A percentile compares a stretch with the other conserved stretches of the same genome.
These are phyloP conservation scores for Neuroscelio doddi DNA, from an alignment of 2,888 invertebrate genomes.

Conservation along the genomic window DNA sequence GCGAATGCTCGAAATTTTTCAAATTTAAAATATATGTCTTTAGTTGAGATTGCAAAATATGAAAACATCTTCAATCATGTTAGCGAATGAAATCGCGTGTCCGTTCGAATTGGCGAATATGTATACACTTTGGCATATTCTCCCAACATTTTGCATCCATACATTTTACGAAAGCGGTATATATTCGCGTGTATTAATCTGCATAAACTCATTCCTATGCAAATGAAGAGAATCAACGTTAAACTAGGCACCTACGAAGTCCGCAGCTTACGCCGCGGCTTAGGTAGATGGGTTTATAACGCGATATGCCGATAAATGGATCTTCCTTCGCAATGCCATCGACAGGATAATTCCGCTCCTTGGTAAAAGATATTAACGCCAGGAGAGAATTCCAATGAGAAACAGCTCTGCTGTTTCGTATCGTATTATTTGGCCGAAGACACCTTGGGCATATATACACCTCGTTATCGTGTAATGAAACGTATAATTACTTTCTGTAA, in stretches of 20 bases:
- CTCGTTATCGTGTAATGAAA: slow-evolving; percentile 23
- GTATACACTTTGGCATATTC: slow-evolving; percentile 16
- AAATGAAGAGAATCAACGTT: slow-evolving; percentile 52
- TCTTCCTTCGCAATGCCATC: slow-evolving; percentile 47
- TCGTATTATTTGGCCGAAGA: slow-evolving; percentile 14
- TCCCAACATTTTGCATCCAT: slow-evolving; percentile 15
- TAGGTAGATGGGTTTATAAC: slow-evolving; percentile 46
- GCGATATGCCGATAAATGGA: slow-evolving; percentile 49
- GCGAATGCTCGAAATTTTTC: no score
- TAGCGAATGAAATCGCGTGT: slow-evolving; percentile 14
- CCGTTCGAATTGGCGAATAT: slow-evolving; percentile 27
- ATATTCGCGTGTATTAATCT: slow-evolving; percentile 67
- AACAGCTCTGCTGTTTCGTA: slow-evolving; percentile 17
- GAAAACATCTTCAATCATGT: slow-evolving; percentile 19
- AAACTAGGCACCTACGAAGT: slow-evolving; percentile 45
- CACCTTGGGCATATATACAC: slow-evolving; percentile 14
- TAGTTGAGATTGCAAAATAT: slow-evolving; percentile 2
- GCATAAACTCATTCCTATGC: slow-evolving; percentile 68
- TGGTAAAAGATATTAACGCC: slow-evolving; percentile 40
- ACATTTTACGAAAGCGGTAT: slow-evolving; percentile 47
- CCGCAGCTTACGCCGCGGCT: slow-evolving; percentile 49
- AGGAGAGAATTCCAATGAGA: slow-evolving; percentile 33
- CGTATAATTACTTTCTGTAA: no score
- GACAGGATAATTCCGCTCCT: slow-evolving; percentile 47
- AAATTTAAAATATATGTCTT: no score